Evolutionary conservation across 2,113 vertebrate genomes (phyloP).

Genomic region (Cyphomyrus plagiostoma): DNA sequence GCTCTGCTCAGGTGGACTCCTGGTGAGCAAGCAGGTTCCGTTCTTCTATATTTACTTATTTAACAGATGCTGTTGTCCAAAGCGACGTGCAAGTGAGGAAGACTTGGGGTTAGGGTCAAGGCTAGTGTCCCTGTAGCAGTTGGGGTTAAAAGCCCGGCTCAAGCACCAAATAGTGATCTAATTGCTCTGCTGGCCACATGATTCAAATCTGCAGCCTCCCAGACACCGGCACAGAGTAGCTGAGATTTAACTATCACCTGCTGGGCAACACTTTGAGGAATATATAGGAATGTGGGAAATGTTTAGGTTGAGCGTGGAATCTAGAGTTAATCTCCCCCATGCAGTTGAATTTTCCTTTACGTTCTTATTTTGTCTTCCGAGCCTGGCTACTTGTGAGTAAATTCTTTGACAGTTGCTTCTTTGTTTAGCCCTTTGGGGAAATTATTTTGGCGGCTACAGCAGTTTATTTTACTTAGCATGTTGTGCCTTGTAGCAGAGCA

Average conservation of each 20-base stretch:
- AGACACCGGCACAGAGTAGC: neutral
- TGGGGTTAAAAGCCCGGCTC: neutral
- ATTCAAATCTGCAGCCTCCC: neutral
- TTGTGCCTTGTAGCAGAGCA: neutral
- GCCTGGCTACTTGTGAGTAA: neutral
- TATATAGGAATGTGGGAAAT: neutral
- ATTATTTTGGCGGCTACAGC: neutral
- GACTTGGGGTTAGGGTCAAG: neutral
- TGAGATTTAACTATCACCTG: neutral
- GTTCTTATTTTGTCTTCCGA: neutral
- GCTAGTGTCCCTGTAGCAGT: neutral
- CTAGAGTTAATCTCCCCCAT: neutral
- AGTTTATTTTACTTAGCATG: neutral
- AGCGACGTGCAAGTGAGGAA: neutral
- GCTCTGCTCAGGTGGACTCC: neutral
- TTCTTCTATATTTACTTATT: neutral
- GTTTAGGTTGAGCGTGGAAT: neutral
- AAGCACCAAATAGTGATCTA: neutral
- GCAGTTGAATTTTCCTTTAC: neutral
- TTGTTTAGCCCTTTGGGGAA: constrained; percentile 3
- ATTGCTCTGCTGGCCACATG: neutral
- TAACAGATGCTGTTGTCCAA: neutral
- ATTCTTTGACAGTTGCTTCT: constrained; percentile 4
- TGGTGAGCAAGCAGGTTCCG: neutral
- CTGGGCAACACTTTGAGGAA: neutral